phyloP scores from a whole-genome alignment of 2,113 vertebrate genomes.

The Athene noctua region DNA sequence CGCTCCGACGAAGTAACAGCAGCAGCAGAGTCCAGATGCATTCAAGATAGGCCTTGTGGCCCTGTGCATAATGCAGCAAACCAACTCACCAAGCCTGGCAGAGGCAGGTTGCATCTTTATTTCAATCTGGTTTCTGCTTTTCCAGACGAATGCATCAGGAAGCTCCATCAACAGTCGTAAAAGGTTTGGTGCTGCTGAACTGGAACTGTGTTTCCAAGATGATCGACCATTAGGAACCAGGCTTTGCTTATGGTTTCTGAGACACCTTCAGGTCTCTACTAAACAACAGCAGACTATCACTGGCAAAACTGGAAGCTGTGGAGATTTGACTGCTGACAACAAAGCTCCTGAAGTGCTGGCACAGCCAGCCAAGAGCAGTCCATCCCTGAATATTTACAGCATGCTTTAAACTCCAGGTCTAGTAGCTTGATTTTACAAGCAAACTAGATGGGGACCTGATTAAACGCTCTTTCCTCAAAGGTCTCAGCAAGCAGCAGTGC shows the following conservation, averaged over 20 bases:
- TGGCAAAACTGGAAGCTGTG: not conserved
- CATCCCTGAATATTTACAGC: not conserved
- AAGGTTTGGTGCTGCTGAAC: not conserved
- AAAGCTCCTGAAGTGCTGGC: not conserved
- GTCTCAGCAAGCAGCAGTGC: not conserved
- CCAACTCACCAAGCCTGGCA: not conserved
- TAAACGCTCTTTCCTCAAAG: not conserved
- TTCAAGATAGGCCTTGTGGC: not conserved
- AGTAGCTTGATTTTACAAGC: not conserved
- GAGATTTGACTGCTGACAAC: not conserved
- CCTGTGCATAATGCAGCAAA: not conserved
- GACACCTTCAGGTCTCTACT: not conserved
- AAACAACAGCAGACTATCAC: not conserved
- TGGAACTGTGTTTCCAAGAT: conserved; percentile 7
- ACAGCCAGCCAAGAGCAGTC: not conserved
- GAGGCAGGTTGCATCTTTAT: conserved; percentile 8
- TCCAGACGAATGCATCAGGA: not conserved
- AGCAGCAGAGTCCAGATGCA: not conserved
- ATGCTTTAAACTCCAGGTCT: not conserved
- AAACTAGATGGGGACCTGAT: not conserved
- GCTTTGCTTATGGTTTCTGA: not conserved
- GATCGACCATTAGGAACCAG: conserved; percentile 8
- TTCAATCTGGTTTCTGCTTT: conserved; percentile 39
- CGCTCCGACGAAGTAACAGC: not conserved
- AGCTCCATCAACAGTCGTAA: not conserved